Percentiles rank a stretch among this genome's conserved stretches.
These are phyloP conservation scores for Drosophila buzzatii DNA, from an alignment of 2,888 invertebrate species.

Conservation along the genomic window DNA sequence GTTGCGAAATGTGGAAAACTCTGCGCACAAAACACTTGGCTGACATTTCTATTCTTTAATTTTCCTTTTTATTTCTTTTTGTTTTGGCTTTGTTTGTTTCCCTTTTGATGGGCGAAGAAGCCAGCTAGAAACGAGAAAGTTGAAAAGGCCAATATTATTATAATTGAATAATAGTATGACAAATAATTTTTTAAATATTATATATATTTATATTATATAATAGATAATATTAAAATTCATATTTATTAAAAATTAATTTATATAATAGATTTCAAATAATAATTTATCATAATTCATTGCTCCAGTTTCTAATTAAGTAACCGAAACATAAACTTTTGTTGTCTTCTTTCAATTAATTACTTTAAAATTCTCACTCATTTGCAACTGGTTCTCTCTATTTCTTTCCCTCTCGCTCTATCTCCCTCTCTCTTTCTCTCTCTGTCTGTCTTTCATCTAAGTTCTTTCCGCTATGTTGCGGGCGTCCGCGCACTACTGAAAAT, in stretches of 20 bases:
- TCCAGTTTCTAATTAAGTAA: too few relatives aligned
- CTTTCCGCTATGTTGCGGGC: slow-evolving; percentile 57
- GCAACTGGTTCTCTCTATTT: background rate
- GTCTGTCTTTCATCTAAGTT: slow-evolving; percentile 1
- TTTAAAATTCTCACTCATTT: background rate
- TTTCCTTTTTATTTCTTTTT: slow-evolving; percentile 10
- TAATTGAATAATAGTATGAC: too few relatives aligned
- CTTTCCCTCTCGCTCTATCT: too few relatives aligned
- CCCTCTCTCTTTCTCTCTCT: background rate
- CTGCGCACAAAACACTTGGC: slow-evolving; percentile 36
- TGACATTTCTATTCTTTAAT: slow-evolving; percentile 17
- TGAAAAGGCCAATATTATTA: background rate
- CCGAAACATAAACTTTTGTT: background rate
- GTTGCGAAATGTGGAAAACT: slow-evolving; percentile 59
- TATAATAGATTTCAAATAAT: too few relatives aligned
- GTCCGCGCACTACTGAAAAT: slow-evolving; percentile 28
- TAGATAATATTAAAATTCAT: too few relatives aligned
- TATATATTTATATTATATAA: too few relatives aligned
- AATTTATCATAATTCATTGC: too few relatives aligned
- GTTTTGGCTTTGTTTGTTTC: background rate
- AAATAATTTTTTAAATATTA: too few relatives aligned
- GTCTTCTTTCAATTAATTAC: background rate
- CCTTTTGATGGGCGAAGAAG: slow-evolving; percentile 1
- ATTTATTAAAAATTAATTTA: too few relatives aligned
- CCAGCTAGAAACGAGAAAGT: background rate